These are phyloP conservation scores for Watsonalla cultraria DNA, from an alignment of 2,888 invertebrate species.

Conservation along the genomic window DNA sequence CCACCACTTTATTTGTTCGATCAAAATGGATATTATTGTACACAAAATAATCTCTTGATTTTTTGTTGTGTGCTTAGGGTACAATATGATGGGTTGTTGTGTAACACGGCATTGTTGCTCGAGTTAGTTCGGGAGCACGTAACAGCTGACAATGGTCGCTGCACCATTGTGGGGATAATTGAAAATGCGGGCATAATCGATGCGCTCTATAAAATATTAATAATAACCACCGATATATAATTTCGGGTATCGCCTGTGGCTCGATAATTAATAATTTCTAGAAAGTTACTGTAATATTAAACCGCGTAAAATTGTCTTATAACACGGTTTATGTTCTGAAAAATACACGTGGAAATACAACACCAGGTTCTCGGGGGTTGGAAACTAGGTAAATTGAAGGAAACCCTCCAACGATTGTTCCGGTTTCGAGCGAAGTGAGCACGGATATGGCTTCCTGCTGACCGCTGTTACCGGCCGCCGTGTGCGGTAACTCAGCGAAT, in stretches of 20 bases:
- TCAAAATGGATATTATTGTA: constrained; percentile 42
- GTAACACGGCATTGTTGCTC: constrained; percentile 56
- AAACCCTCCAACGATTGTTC: constrained; percentile 66
- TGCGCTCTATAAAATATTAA: constrained; percentile 40
- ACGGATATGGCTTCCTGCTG: constrained; percentile 56
- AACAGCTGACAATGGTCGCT: constrained; percentile 43
- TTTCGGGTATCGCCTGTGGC: neutral
- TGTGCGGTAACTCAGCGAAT: neutral
- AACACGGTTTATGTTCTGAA: neutral
- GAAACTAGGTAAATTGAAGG: constrained; percentile 65
- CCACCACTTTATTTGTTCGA: constrained; percentile 55
- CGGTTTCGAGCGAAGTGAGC: constrained; percentile 59
- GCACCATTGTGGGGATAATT: constrained; percentile 55
- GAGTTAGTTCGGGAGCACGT: constrained; percentile 40
- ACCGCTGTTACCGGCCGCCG: constrained; percentile 23
- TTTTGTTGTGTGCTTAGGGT: constrained; percentile 47
- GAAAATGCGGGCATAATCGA: constrained; percentile 66
- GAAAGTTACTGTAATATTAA: no score
- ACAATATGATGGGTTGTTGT: constrained; percentile 55
- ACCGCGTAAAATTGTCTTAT: neutral
- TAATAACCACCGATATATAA: constrained; percentile 11
- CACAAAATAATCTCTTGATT: constrained; percentile 42
- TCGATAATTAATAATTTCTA: constrained; percentile 1
- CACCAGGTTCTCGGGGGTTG: constrained; percentile 11
- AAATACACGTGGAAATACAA: neutral